Evolutionary conservation across 2,888 invertebrate genomes (phyloP).

Genomic region (Operophtera brumata): DNA sequence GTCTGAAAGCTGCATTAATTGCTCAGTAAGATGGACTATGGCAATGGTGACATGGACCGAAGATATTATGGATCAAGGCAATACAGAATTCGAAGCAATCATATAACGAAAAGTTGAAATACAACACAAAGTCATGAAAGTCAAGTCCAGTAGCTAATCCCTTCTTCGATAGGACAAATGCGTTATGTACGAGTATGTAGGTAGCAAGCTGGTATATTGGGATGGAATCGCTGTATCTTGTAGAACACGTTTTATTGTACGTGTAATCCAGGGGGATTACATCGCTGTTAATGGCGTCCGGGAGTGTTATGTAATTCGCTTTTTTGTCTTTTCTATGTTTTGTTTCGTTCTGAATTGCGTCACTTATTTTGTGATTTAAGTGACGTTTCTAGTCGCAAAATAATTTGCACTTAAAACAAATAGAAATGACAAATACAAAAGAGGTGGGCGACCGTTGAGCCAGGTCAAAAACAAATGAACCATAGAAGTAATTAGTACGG

Average conservation of each 20-base stretch:
- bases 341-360: not conserved
- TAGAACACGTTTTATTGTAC: constrained; percentile 32
- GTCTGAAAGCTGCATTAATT: too few relatives aligned
- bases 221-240: constrained; percentile 19
- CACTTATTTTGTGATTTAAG: not conserved
- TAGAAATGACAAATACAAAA: too few relatives aligned
- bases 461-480: too few relatives aligned
- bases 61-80: too few relatives aligned
- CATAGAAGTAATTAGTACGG: too few relatives aligned
- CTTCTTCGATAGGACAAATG: constrained; percentile 1
- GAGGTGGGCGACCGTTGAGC: too few relatives aligned
- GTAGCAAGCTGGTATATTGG: not conserved
- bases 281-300: constrained; percentile 25
- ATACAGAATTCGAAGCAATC: too few relatives aligned
- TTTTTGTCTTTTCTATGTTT: constrained; percentile 4
- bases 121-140: too few relatives aligned
- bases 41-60: too few relatives aligned
- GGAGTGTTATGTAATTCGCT: constrained; percentile 18
- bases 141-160: not conserved
- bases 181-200: not conserved
- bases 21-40: too few relatives aligned
- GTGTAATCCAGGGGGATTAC: constrained; percentile 29
- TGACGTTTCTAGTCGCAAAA: not conserved
- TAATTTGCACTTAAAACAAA: too few relatives aligned
- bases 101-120: too few relatives aligned